A percentile compares a stretch with the other conserved stretches of the same genome.
Conservation (phyloP, 2,797 vertebrate genomes). For the Silurus lanzhouensis region DNA sequence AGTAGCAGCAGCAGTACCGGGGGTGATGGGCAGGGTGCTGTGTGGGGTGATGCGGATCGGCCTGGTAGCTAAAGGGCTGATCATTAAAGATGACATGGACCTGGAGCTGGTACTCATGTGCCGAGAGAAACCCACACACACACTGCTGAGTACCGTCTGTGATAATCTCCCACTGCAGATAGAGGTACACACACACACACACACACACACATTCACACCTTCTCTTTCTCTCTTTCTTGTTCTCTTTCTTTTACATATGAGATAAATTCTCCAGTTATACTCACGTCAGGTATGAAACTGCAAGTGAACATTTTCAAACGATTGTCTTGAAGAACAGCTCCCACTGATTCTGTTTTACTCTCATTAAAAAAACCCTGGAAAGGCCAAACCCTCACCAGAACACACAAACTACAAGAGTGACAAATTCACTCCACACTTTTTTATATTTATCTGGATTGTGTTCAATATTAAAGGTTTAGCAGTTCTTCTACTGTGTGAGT, state of each 20-base stretch:
- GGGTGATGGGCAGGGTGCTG: conserved; percentile 77
- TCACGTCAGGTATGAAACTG: neutral
- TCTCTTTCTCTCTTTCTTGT: neutral
- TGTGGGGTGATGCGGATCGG: conserved; percentile 98
- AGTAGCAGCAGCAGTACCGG: conserved; percentile 74
- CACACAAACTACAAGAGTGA: neutral
- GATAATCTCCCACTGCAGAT: conserved; percentile 94
- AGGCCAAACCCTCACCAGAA: neutral
- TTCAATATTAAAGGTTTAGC: neutral
- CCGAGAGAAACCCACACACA: conserved; percentile 93
- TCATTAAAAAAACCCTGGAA: neutral
- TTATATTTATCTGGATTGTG: neutral
- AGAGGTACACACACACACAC: conserved; percentile 78
- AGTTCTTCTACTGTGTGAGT: neutral
- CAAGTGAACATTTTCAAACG: no score
- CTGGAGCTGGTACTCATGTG: conserved; percentile 98
- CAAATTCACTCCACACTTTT: neutral
- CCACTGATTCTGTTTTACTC: no score
- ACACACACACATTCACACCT: conserved; percentile 5
- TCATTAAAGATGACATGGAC: conserved; percentile 98
- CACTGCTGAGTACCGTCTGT: conserved; percentile 88
- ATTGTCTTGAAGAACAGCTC: no score
- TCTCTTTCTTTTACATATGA: neutral
- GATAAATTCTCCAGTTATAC: neutral
- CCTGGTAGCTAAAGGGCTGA: conserved; percentile 95